These are phyloP conservation scores for Tiliacea citrago DNA, from an alignment of 2,888 invertebrate genomes.

Conservation along the genomic window DNA sequence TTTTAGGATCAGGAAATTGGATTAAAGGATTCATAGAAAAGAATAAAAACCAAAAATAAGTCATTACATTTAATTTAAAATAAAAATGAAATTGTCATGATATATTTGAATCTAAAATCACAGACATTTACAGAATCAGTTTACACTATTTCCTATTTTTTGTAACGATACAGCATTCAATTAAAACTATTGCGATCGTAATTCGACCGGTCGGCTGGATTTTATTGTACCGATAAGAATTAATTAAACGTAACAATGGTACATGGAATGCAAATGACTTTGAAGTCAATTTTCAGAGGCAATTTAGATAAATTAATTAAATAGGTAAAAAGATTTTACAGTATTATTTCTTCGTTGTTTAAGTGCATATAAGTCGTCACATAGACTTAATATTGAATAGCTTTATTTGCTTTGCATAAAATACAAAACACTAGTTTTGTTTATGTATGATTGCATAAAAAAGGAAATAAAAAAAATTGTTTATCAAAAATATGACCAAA, in stretches of 20 bases:
- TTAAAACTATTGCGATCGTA: conserved; percentile 17
- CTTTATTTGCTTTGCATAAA: conserved; percentile 14
- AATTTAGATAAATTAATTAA: conserved; percentile 11
- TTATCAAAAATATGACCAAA: conserved; percentile 54
- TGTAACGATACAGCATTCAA: conserved; percentile 4
- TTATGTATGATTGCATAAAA: conserved; percentile 5
- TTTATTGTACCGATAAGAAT: conserved; percentile 49
- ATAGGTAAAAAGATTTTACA: conserved; percentile 17
- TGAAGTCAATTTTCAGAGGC: conserved; percentile 8
- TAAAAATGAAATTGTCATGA: conserved; percentile 79
- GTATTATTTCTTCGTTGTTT: conserved; percentile 45
- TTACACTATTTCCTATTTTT: not conserved
- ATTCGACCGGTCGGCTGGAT: conserved; percentile 21
- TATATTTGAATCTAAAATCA: conserved; percentile 72
- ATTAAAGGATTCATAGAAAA: not conserved
- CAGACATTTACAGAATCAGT: conserved; percentile 67
- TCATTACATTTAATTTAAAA: conserved; percentile 71
- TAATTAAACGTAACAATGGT: conserved; percentile 36
- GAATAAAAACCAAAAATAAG: conserved; percentile 39
- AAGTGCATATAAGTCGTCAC: conserved; percentile 6
- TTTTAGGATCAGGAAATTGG: conserved; percentile 4
- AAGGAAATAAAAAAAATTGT: conserved; percentile 8
- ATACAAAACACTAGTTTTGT: conserved; percentile 5
- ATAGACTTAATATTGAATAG: not conserved
- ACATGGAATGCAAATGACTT: conserved; percentile 46